Conservation (phyloP, 2,797 vertebrate species). For the Aphelocoma californica region DNA sequence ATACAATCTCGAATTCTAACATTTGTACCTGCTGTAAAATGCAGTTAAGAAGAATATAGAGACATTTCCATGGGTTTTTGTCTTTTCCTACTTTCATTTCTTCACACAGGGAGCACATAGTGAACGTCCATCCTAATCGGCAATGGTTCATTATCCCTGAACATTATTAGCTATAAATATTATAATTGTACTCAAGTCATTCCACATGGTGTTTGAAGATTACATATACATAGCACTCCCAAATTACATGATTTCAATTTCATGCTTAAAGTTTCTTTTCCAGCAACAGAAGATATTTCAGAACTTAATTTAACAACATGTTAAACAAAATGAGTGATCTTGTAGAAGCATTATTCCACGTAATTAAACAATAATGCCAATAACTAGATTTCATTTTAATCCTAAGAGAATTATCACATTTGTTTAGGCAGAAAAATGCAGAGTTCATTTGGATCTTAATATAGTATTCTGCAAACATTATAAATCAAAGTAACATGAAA, state of each 20-base stretch:
- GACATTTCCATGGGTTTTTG: neutral
- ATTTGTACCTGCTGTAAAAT: neutral
- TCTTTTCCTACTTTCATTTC: neutral
- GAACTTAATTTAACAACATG: neutral
- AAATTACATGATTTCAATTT: neutral
- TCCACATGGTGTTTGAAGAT: neutral
- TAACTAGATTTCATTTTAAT: conserved; percentile 12
- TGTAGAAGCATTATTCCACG: neutral
- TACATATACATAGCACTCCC: neutral
- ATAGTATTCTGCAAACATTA: neutral
- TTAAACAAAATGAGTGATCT: neutral
- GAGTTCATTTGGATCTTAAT: neutral
- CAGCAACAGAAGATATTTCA: neutral
- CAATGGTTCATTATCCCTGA: neutral
- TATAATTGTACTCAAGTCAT: neutral
- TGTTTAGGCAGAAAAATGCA: neutral
- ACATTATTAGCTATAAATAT: neutral
- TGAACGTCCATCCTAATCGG: rapidly evolving
- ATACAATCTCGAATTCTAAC: neutral
- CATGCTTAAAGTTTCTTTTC: neutral
- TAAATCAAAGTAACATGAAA: neutral
- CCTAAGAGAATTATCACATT: neutral
- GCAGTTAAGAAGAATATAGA: neutral
- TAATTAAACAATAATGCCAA: neutral
- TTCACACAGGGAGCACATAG: neutral